Percentiles rank a stretch among this genome's conserved stretches.
These are phyloP conservation scores for Mesoclemmys tuberculata DNA, from an alignment of 2,113 vertebrate species.

Conservation along the genomic window DNA sequence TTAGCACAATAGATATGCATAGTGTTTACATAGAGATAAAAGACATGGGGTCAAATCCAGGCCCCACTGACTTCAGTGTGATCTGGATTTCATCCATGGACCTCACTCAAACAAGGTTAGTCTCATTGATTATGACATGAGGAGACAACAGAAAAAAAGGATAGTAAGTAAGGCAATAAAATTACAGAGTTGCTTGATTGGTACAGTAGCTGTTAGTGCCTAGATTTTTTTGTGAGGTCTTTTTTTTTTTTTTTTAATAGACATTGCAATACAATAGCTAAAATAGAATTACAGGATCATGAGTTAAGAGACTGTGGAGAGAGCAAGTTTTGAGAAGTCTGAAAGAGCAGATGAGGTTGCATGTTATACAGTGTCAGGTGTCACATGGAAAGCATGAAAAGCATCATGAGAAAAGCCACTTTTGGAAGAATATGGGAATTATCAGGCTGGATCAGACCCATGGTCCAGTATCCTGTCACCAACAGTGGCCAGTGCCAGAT, in stretches of 20 bases:
- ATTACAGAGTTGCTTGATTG: neutral
- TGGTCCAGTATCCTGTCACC: neutral
- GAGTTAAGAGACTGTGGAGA: accelerated
- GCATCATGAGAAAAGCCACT: neutral
- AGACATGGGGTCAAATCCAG: neutral
- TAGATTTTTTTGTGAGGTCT: neutral
- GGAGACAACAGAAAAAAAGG: neutral
- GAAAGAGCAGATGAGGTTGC: neutral
- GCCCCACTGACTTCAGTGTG: neutral
- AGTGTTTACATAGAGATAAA: neutral
- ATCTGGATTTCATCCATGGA: neutral
- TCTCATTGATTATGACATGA: neutral
- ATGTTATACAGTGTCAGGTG: neutral
- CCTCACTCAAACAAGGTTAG: neutral
- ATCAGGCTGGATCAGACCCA: neutral
- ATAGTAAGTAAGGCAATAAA: neutral
- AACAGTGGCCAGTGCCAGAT: neutral
- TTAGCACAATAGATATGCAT: neutral
- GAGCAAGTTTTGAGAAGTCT: neutral
- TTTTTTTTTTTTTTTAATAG: neutral
- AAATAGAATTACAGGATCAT: neutral
- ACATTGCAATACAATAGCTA: accelerated
- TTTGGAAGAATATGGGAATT: neutral
- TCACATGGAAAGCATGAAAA: neutral
- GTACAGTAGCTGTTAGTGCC: neutral